Conservation (phyloP, 2,888 invertebrate genomes). For the Cataglyphis rosenhaueri region DNA sequence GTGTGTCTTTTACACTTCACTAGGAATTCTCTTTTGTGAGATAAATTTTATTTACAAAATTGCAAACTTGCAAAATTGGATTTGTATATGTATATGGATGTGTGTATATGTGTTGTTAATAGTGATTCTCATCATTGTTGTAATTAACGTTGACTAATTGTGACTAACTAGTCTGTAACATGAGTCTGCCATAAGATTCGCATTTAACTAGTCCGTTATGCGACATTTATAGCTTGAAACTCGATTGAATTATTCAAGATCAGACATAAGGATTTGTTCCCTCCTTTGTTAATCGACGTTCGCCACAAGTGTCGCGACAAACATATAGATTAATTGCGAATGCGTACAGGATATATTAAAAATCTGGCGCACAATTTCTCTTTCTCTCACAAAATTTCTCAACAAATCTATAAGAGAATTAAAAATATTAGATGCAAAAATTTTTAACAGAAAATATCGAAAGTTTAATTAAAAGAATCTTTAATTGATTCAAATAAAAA, state of each 20-base stretch:
- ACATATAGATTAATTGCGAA: conserved; percentile 16
- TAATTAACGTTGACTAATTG: conserved; percentile 13
- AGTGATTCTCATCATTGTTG: conserved; percentile 4
- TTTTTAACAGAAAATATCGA: not conserved
- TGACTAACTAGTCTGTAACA: conserved; percentile 49
- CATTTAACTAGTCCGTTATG: conserved; percentile 40
- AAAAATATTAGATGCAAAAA: not conserved
- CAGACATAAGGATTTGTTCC: conserved; percentile 30
- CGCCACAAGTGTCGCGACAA: not conserved
- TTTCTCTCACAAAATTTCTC: not conserved
- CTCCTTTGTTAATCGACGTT: conserved; percentile 17
- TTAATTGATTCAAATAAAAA: not conserved
- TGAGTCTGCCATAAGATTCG: conserved; percentile 8
- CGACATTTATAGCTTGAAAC: conserved; percentile 20
- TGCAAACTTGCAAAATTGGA: not conserved
- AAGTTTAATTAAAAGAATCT: not conserved
- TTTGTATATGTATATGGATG: not conserved
- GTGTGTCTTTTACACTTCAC: not conserved
- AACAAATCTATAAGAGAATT: not conserved
- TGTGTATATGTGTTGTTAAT: not conserved
- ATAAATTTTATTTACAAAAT: not conserved
- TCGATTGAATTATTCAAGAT: conserved; percentile 39
- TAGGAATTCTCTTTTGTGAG: not conserved
- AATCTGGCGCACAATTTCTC: not conserved
- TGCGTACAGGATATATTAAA: conserved; percentile 12